Percentiles rank a stretch among this genome's conserved stretches.
Evolutionary conservation across 2,888 invertebrate species (phyloP).

Genomic region (Selenia dentaria): DNA sequence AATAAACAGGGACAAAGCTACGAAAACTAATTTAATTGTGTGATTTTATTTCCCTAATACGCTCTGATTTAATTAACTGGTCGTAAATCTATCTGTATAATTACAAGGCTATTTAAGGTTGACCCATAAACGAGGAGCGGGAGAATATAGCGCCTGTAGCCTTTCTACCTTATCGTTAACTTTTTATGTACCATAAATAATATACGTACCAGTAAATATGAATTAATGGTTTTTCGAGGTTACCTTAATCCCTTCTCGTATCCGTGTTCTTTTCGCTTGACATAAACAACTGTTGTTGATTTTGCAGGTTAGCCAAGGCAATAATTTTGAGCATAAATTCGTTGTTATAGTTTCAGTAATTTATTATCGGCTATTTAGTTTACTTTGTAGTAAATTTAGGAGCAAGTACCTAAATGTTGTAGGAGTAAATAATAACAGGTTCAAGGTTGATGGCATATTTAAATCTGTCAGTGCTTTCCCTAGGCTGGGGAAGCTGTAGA

Average conservation of each 20-base stretch:
- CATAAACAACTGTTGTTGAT: conserved; percentile 57
- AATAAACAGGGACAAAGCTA: conserved; percentile 15
- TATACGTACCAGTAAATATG: conserved; percentile 66
- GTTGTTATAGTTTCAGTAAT: conserved; percentile 46
- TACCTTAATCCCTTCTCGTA: conserved; percentile 57
- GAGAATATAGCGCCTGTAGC: conserved; percentile 63
- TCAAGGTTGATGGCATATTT: not conserved
- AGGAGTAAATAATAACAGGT: not conserved
- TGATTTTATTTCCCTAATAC: conserved; percentile 29
- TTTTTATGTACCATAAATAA: conserved; percentile 81
- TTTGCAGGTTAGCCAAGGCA: conserved; percentile 47
- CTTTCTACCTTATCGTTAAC: conserved; percentile 74
- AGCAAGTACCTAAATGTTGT: not conserved
- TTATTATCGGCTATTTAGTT: conserved; percentile 34
- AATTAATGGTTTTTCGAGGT: conserved; percentile 74
- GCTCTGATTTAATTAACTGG: conserved; percentile 52
- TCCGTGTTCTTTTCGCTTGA: conserved; percentile 48
- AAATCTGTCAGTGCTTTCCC: too few species aligned
- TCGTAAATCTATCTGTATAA: conserved; percentile 58
- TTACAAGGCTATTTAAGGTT: conserved; percentile 69
- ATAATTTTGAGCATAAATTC: conserved; percentile 48
- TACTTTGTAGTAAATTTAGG: conserved; percentile 25
- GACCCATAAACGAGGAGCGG: conserved; percentile 66
- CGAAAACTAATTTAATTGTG: conserved; percentile 17
- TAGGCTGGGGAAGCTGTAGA: too few species aligned